Base-by-base conservation (phyloP, 2,113 vertebrate genomes). In the Ploceus nigricollis region DNA sequence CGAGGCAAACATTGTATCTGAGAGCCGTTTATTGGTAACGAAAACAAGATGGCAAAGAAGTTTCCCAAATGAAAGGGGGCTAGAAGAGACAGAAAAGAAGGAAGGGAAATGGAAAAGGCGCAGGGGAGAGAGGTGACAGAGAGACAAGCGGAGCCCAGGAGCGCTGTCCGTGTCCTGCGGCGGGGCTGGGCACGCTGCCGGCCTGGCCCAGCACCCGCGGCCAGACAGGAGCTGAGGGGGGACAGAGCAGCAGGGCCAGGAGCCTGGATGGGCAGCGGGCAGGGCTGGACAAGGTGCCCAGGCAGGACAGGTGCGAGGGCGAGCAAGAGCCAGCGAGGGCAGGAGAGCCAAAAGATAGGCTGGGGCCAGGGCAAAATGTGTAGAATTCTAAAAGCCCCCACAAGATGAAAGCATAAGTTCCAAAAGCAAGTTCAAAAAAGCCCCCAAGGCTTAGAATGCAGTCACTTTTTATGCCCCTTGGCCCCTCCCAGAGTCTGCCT, bases 161-260 rank as follows among this genome's bases (percentile, higher is more conserved):
- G 66, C 2, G 13, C n/a, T 0, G 6, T 30, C n/a, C n/a, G 1
- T 21, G 45, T 15, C 65, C 45, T 1, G 5, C 2, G 1, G 45
- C 2, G 1, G 25, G 45, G 25, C 45, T 21, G 33, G 25, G 42
- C 42, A 25, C 10, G 15, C n/a, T 58, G 57, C 30, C 15, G 15
- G 15, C 23, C 35, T 19, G 35, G 16, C 15, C 11, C 47, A 37
- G 35, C 7, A 17, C 57, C 35, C 23, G 13, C n/a, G n/a, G 48
- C 22, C 10, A n/a, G 57, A 6, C 35, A 37, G 15, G 15, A 39
- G 37, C 35, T 61, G 12, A 39, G 44, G 23, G 22, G 33, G 35
- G 23, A 35, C 2, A 6, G n/a, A 14, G 57, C 57, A 58, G 57
- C 57, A 37, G 65, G 5, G 13, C 18, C 23, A 13, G 44, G 24